Conservation (phyloP, 2,113 vertebrate species). For the Alligator sinensis region DNA sequence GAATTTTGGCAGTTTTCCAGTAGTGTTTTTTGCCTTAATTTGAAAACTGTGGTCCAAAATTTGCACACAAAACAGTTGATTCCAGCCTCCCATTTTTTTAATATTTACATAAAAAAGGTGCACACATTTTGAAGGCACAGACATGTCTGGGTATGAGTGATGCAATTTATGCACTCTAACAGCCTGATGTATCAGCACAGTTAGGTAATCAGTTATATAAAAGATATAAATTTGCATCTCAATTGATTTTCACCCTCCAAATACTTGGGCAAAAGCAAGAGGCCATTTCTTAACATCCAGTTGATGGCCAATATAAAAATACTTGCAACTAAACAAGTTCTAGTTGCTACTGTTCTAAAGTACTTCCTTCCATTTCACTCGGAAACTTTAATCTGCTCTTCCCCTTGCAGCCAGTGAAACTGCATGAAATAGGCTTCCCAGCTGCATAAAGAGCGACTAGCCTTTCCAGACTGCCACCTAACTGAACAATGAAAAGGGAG, state of each 20-base stretch:
- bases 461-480: background rate
- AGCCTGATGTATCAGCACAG: background rate
- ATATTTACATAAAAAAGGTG: background rate
- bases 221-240: background rate
- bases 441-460: background rate
- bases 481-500: fast-evolving
- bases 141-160: background rate
- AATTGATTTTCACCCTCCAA: background rate
- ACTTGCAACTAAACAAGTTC: background rate
- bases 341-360: background rate
- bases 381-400: background rate
- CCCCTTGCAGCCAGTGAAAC: fast-evolving
- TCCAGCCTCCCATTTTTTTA: background rate
- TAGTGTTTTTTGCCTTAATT: background rate
- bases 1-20: background rate
- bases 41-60: background rate
- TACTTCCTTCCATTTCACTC: background rate
- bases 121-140: background rate
- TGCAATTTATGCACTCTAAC: background rate
- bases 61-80: background rate
- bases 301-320: background rate
- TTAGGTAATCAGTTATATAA: background rate
- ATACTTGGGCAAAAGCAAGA: background rate
- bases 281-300: background rate
- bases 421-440: background rate